Conservation (phyloP, 1,140 invertebrate genomes). For the Aphelenchoides besseyi region DNA sequence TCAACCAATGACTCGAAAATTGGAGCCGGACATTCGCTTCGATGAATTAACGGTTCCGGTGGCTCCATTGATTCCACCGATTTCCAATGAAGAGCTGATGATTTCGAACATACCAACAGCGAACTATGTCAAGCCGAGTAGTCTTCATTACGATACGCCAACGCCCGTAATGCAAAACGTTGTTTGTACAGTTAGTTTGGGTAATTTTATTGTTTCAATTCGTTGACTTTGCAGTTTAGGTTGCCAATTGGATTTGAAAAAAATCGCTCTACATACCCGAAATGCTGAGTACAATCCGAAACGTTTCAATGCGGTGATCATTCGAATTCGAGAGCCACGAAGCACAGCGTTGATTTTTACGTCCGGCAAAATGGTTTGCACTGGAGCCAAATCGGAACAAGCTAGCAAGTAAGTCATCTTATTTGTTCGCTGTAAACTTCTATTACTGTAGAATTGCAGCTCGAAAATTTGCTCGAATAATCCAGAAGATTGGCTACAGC, state of each 20-base stretch:
- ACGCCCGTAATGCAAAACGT: conserved; percentile 50
- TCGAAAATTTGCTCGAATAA: conserved; percentile 93
- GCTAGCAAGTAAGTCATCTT: conserved; percentile 64
- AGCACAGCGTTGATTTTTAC: conserved; percentile 98
- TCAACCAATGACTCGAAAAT: no score
- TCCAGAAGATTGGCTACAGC: conserved; percentile 94
- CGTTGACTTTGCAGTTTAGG: conserved; percentile 25
- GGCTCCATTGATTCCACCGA: no score
- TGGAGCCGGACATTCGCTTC: no score
- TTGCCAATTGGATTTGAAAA: conserved; percentile 84
- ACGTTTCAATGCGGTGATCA: conserved; percentile 97
- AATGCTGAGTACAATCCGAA: conserved; percentile 99
- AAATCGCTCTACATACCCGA: conserved; percentile 93
- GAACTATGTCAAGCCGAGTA: no score
- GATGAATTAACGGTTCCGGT: no score
- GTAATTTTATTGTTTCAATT: no score
- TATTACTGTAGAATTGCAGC: conserved; percentile 77
- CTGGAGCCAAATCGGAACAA: conserved; percentile 96
- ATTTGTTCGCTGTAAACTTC: conserved; percentile 60
- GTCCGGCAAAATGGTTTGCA: conserved; percentile 99
- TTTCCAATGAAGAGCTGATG: not conserved
- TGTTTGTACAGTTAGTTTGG: conserved; percentile 50
- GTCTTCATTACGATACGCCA: conserved; percentile 23
- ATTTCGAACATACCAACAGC: conserved; percentile 11
- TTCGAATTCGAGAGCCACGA: conserved; percentile 94